Evolutionary conservation across 2,888 invertebrate species (phyloP).

Genomic region (Diogma glabrata): DNA sequence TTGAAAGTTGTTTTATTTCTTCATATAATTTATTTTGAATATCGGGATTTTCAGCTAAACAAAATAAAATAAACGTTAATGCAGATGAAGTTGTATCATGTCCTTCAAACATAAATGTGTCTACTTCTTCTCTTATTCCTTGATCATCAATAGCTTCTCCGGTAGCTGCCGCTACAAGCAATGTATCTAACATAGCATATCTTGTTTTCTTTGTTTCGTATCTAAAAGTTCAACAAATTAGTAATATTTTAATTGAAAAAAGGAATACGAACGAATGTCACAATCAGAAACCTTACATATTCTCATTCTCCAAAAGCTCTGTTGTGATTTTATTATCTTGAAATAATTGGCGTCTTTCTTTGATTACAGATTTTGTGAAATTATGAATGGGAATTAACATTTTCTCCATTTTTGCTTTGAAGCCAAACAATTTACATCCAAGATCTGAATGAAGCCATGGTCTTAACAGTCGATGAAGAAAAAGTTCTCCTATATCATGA

Average conservation of each 20-base stretch:
- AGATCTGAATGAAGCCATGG: conserved; percentile 46
- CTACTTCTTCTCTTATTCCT: conserved; percentile 49
- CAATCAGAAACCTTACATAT: conserved; percentile 17
- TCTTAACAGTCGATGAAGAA: conserved; percentile 36
- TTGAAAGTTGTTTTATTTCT: conserved; percentile 35
- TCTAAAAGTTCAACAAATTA: conserved; percentile 2
- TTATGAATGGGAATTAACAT: conserved; percentile 31
- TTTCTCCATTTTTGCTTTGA: conserved; percentile 39
- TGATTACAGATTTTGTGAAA: conserved; percentile 37
- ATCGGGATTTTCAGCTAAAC: conserved; percentile 39
- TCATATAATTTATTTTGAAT: conserved; percentile 39
- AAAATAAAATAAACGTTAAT: conserved; percentile 39
- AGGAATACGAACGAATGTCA: not conserved
- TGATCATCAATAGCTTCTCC: conserved; percentile 38
- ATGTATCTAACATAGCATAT: conserved; percentile 45
- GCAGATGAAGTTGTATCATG: conserved; percentile 50
- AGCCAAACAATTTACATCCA: conserved; percentile 41
- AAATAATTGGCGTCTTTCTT: conserved; percentile 29
- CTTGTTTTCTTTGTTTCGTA: conserved; percentile 27
- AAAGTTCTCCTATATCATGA: conserved; percentile 34
- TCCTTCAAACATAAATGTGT: conserved; percentile 53
- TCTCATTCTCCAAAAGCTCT: conserved; percentile 19
- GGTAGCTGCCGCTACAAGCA: conserved; percentile 38
- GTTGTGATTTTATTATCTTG: conserved; percentile 19
- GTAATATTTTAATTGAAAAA: not conserved